Percentiles rank a stretch among this genome's conserved stretches.
Evolutionary conservation across 1,140 invertebrate genomes (phyloP).

Genomic region (Eubasilissa regina): DNA sequence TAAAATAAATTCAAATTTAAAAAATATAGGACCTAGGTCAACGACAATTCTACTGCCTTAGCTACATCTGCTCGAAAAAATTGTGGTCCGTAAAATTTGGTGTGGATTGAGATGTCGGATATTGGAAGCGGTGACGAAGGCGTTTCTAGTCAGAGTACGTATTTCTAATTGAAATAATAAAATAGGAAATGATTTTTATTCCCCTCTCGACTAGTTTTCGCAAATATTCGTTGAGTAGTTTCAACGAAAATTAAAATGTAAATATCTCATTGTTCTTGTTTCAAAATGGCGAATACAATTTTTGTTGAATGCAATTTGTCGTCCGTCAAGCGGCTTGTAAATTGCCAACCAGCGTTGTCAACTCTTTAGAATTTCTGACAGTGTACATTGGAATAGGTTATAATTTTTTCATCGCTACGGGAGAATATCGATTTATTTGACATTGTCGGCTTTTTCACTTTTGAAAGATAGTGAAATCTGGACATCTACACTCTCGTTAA

Average conservation of each 20-base stretch:
- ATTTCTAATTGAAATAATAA: conserved; percentile 66
- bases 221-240: conserved; percentile 63
- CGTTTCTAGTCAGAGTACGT: conserved; percentile 82
- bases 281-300: conserved; percentile 71
- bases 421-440: conserved; percentile 54
- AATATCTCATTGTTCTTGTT: conserved; percentile 73
- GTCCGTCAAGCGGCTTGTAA: conserved; percentile 59
- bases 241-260: conserved; percentile 64
- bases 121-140: conserved; percentile 81
- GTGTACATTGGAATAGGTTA: conserved; percentile 49
- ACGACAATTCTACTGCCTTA: conserved; percentile 51
- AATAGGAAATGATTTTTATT: conserved; percentile 58
- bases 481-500: conserved; percentile 22
- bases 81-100: conserved; percentile 65
- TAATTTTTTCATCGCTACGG: conserved; percentile 52
- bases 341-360: conserved; percentile 20
- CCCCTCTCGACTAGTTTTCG: conserved; percentile 63
- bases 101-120: conserved; percentile 80
- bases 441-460: conserved; percentile 54
- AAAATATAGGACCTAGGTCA: conserved; percentile 52
- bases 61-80: conserved; percentile 53
- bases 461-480: conserved; percentile 36
- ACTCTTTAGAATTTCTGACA: conserved; percentile 60
- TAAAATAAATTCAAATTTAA: conserved; percentile 33
- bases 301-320: conserved; percentile 64